These are phyloP conservation scores for Phyllotreta cruciferae DNA, from an alignment of 2,888 invertebrate genomes.

Conservation along the genomic window DNA sequence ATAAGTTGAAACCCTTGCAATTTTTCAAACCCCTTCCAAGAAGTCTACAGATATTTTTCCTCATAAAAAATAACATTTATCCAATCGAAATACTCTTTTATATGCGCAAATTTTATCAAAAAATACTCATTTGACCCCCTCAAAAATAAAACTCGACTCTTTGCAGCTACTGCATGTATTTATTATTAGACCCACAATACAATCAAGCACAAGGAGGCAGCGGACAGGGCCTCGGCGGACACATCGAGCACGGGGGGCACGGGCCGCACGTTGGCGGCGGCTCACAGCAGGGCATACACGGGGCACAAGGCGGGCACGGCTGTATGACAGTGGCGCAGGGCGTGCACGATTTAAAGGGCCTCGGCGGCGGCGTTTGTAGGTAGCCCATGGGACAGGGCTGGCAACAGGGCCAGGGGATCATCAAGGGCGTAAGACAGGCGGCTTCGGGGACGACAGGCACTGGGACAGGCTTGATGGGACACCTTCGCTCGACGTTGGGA, in stretches of 20 bases:
- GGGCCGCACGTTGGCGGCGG: slow-evolving; percentile 3
- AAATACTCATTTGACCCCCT: too few relatives aligned
- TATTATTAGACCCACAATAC: too few relatives aligned
- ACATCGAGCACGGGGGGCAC: not conserved
- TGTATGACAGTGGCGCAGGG: not conserved
- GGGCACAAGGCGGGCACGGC: not conserved
- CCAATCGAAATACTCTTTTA: too few relatives aligned
- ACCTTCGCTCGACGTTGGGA: slow-evolving; percentile 2
- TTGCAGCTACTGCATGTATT: too few relatives aligned
- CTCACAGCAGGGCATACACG: not conserved
- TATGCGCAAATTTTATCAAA: too few relatives aligned
- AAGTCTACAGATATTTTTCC: too few relatives aligned
- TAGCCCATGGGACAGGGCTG: not conserved
- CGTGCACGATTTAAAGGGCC: not conserved
- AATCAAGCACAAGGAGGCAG: slow-evolving; percentile 2
- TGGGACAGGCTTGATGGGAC: not conserved
- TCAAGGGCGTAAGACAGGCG: slow-evolving; percentile 2
- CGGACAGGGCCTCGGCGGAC: slow-evolving; percentile 1
- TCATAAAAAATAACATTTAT: too few relatives aligned
- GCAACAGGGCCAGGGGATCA: slow-evolving; percentile 2
- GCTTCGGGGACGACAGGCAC: slow-evolving; percentile 2
- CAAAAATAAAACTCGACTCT: too few relatives aligned
- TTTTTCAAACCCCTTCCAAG: too few relatives aligned
- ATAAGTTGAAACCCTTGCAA: too few relatives aligned
- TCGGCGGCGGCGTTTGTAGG: not conserved